Conservation (phyloP, 2,888 invertebrate species). For the Lutraria lutraria region DNA sequence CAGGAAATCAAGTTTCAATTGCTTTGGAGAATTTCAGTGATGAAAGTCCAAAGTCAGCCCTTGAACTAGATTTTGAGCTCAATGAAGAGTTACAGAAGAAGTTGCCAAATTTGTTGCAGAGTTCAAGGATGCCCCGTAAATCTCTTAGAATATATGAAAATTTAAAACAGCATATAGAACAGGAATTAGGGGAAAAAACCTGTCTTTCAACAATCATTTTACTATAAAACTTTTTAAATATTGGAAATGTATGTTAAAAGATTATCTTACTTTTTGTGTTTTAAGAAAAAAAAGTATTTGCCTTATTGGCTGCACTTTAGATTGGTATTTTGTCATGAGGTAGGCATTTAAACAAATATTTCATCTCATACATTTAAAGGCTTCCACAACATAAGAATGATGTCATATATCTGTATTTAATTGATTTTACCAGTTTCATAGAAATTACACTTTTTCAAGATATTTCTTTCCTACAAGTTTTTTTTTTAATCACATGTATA, state of each 20-base stretch:
- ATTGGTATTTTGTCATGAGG: background rate
- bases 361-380: background rate
- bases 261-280: background rate
- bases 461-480: too few relatives aligned
- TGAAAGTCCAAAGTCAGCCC: conserved; percentile 63
- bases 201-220: conserved; percentile 80
- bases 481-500: too few relatives aligned
- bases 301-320: background rate
- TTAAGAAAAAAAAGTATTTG: background rate
- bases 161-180: conserved; percentile 75
- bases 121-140: conserved; percentile 74
- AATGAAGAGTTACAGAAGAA: conserved; percentile 63
- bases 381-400: background rate
- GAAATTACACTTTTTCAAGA: too few relatives aligned
- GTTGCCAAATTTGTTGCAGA: conserved; percentile 67
- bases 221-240: conserved; percentile 65
- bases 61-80: conserved; percentile 60
- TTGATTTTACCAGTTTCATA: background rate
- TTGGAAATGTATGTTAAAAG: background rate
- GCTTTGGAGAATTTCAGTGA: conserved; percentile 43
- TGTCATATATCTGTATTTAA: background rate
- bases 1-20: conserved; percentile 43
- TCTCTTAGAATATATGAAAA: conserved; percentile 78
- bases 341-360: background rate
- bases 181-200: conserved; percentile 72